Percentiles rank a stretch among this genome's conserved stretches.
Evolutionary conservation across 2,797 vertebrate genomes (phyloP).

Genomic region (Gymnopithys bicolor): DNA sequence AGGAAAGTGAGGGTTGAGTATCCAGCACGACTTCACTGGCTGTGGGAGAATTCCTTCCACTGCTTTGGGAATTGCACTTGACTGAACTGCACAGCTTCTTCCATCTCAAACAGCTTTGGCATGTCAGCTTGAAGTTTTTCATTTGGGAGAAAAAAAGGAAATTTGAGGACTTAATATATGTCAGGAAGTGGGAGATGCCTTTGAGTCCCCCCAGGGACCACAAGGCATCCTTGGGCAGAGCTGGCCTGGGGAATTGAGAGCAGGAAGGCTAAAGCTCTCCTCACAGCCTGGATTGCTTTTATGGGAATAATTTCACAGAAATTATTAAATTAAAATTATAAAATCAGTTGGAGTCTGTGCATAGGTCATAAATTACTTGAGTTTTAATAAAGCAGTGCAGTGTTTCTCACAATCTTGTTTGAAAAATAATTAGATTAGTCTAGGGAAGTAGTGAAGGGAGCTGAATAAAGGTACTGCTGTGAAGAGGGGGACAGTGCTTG

Average conservation of each 20-base stretch:
- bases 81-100: background rate
- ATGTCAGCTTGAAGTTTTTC: background rate
- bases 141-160: background rate
- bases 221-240: background rate
- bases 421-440: background rate
- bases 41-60: background rate
- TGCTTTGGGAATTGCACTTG: background rate
- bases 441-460: background rate
- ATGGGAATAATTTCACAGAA: background rate
- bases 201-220: background rate
- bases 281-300: background rate
- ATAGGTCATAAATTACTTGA: background rate
- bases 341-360: accelerated
- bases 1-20: background rate
- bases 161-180: background rate
- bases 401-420: background rate
- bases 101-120: background rate
- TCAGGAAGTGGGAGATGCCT: background rate
- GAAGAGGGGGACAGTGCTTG: background rate
- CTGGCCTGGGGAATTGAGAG: background rate
- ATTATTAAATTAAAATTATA: background rate
- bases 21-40: background rate
- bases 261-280: background rate
- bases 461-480: background rate
- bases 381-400: background rate